A percentile compares a stretch with the other conserved stretches of the same genome.
phyloP scores from a whole-genome alignment of 2,888 invertebrate species.

The Amblyteles armatorius region DNA sequence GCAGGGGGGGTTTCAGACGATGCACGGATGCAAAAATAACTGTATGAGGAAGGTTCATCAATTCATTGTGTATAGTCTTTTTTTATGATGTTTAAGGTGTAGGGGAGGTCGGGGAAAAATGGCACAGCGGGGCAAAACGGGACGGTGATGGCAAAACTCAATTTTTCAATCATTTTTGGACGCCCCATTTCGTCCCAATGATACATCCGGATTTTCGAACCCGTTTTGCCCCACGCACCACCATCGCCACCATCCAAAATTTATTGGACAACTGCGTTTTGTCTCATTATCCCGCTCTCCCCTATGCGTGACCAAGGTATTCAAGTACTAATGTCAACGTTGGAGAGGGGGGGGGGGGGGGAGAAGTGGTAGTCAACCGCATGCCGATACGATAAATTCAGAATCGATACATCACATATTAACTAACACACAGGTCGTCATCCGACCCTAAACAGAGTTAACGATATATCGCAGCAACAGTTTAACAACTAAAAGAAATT shows the following conservation, averaged over 20 bases:
- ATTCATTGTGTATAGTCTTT: conserved; percentile 28
- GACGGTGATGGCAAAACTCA: too few species aligned
- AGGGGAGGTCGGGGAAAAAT: too few species aligned
- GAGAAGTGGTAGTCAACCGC: conserved; percentile 46
- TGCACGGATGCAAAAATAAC: conserved; percentile 76
- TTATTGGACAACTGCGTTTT: too few species aligned
- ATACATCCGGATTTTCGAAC: too few species aligned
- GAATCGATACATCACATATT: conserved; percentile 69
- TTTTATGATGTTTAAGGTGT: conserved; percentile 31
- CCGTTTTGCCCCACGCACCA: too few species aligned
- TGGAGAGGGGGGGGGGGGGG: conserved; percentile 34
- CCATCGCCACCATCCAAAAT: too few species aligned
- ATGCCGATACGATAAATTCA: conserved; percentile 65
- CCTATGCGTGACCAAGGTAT: conserved; percentile 43
- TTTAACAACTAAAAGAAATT: conserved; percentile 58
- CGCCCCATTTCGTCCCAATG: too few species aligned
- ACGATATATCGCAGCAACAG: conserved; percentile 64
- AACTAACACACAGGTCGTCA: conserved; percentile 68
- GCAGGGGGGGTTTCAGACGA: conserved; percentile 69
- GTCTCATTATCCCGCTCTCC: too few species aligned
- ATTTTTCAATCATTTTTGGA: too few species aligned
- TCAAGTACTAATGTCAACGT: conserved; percentile 51
- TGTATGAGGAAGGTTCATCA: conserved; percentile 29
- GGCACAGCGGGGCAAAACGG: too few species aligned
- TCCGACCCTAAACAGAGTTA: conserved; percentile 69